These are phyloP conservation scores for Teleogryllus occipitalis DNA, from an alignment of 1,140 invertebrate genomes.

Conservation along the genomic window DNA sequence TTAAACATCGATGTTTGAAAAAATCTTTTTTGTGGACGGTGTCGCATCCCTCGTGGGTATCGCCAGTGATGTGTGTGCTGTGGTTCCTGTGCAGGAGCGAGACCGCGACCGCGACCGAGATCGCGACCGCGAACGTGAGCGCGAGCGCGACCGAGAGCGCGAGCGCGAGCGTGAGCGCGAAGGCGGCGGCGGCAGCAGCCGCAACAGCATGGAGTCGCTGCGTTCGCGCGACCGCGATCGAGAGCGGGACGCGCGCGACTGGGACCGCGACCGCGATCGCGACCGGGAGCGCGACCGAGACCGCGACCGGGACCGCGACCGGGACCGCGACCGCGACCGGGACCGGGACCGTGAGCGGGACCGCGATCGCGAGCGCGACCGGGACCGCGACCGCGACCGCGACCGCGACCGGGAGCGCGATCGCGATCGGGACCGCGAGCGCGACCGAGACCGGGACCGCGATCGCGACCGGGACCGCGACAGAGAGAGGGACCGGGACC, in stretches of 20 bases:
- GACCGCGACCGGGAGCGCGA: conserved; percentile 23
- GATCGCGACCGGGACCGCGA: conserved; percentile 20
- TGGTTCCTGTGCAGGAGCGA: conserved; percentile 18
- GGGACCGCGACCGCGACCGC: conserved; percentile 12
- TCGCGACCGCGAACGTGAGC: no score
- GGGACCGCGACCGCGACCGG: not conserved
- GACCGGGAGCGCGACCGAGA: conserved; percentile 13
- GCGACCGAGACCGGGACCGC: conserved; percentile 20
- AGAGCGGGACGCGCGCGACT: conserved; percentile 20
- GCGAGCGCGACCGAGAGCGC: not conserved
- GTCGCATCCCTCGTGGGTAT: no score
- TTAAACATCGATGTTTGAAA: no score
- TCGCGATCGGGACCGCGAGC: conserved; percentile 19
- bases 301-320: conserved; percentile 12
- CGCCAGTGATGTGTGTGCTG: not conserved
- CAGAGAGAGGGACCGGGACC: conserved; percentile 14
- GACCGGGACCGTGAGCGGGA: not conserved
- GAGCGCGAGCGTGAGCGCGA: not conserved
- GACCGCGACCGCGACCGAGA: conserved; percentile 10
- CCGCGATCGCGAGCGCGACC: conserved; percentile 10
- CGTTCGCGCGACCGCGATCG: conserved; percentile 17
- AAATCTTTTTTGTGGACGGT: no score
- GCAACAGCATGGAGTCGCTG: conserved; percentile 19
- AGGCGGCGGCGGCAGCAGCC: conserved; percentile 17
- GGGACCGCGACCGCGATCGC: conserved; percentile 17